phyloP scores from a whole-genome alignment of 2,888 invertebrate genomes.

The Phragmatobia fuliginosa region DNA sequence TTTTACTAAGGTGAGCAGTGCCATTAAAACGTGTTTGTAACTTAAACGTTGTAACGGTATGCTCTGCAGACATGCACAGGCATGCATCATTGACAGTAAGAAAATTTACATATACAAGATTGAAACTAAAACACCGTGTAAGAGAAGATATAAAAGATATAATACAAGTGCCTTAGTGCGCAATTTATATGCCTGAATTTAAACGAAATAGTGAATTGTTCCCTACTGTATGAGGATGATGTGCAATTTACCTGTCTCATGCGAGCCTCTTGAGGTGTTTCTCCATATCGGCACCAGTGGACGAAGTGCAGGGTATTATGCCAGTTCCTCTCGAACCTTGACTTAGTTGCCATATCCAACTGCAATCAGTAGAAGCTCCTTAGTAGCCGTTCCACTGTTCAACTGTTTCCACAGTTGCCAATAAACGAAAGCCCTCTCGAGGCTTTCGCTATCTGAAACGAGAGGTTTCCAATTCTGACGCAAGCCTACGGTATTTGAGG shows the following conservation, averaged over 20 bases:
- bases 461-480: conserved; percentile 86
- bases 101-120: conserved; percentile 58
- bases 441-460: conserved; percentile 84
- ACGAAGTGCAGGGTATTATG: conserved; percentile 90
- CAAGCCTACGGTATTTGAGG: conserved; percentile 71
- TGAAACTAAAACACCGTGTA: conserved; percentile 48
- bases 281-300: conserved; percentile 91
- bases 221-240: conserved; percentile 46
- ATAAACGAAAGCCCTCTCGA: conserved; percentile 79
- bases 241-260: conserved; percentile 88
- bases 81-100: conserved; percentile 57
- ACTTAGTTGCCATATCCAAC: conserved; percentile 86
- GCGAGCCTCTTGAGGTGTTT: conserved; percentile 89
- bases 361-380: conserved; percentile 86
- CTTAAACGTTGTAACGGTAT: conserved; percentile 61
- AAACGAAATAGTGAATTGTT: conserved; percentile 25
- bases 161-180: conserved; percentile 20
- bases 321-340: conserved; percentile 88
- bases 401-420: conserved; percentile 77
- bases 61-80: conserved; percentile 58
- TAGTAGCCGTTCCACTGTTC: conserved; percentile 79
- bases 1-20: conserved; percentile 52
- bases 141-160: conserved; percentile 30
- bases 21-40: conserved; percentile 54
- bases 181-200: conserved; percentile 11